A percentile compares a stretch with the other conserved stretches of the same genome.
phyloP scores from a whole-genome alignment of 2,888 invertebrate species.

The Latrodectus elegans region DNA sequence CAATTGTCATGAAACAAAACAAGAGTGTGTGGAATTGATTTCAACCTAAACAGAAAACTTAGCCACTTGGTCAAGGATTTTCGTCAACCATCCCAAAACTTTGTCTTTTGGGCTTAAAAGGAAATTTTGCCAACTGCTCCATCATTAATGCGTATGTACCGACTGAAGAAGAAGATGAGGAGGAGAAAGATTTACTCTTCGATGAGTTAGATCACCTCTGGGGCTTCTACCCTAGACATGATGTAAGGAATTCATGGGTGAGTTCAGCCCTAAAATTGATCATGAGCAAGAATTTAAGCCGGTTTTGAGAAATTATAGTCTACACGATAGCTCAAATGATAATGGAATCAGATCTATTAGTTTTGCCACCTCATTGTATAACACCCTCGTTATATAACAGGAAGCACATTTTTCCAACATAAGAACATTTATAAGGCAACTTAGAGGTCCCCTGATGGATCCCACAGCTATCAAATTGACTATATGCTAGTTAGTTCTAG shows the following conservation, averaged over 20 bases:
- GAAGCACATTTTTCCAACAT: too few relatives aligned
- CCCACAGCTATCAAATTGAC: too few relatives aligned
- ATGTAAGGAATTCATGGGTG: background rate
- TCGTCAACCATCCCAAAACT: background rate
- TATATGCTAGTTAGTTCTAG: too few relatives aligned
- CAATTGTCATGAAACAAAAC: constrained; percentile 10
- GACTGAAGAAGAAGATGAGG: background rate
- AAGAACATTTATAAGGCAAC: too few relatives aligned
- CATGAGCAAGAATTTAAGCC: background rate
- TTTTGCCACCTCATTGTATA: constrained; percentile 6
- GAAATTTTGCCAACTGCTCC: background rate
- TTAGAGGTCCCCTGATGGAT: too few relatives aligned
- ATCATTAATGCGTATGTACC: background rate
- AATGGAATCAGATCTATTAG: background rate
- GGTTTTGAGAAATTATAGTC: background rate
- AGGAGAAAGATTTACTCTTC: background rate
- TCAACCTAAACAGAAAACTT: background rate
- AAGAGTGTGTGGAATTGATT: background rate
- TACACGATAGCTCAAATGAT: background rate
- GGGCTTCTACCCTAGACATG: constrained; percentile 4
- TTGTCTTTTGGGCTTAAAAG: background rate
- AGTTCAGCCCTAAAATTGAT: constrained; percentile 1
- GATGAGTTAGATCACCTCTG: constrained; percentile 4
- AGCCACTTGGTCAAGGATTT: constrained; percentile 9
- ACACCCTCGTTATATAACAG: too few relatives aligned